phyloP scores from a whole-genome alignment of 2,113 vertebrate species.

The Indicator maculatus region DNA sequence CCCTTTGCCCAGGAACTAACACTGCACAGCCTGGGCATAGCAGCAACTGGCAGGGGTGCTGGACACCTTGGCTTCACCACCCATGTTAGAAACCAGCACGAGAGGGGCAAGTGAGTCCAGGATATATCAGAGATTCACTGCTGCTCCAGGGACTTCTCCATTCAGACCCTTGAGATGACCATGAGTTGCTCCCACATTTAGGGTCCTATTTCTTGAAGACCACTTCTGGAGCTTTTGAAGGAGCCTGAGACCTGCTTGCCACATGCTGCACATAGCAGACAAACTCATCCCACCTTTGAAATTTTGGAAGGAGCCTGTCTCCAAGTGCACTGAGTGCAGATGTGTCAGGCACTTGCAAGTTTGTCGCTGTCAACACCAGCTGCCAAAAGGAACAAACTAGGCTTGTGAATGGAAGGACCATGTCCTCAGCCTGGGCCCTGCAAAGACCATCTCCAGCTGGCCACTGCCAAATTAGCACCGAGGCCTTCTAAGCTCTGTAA shows the following conservation, averaged over 20 bases:
- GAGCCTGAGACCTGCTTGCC: background rate
- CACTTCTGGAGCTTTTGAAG: background rate
- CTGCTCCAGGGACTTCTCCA: background rate
- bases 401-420: background rate
- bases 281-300: background rate
- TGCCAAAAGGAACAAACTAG: background rate
- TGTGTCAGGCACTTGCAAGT: background rate
- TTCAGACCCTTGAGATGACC: background rate
- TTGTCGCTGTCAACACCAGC: background rate
- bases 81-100: background rate
- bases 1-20: background rate
- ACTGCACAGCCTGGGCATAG: background rate
- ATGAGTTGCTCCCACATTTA: background rate
- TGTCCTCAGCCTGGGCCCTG: background rate
- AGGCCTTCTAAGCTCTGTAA: background rate
- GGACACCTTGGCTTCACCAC: background rate
- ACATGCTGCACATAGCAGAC: background rate
- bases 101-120: background rate
- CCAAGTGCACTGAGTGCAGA: fast-evolving
- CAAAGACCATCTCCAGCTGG: background rate
- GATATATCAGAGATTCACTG: background rate
- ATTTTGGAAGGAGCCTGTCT: fast-evolving
- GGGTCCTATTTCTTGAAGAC: background rate
- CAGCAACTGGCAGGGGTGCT: background rate
- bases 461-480: background rate